These are phyloP conservation scores for Apoderus coryli DNA, from an alignment of 2,888 invertebrate genomes.

Conservation along the genomic window DNA sequence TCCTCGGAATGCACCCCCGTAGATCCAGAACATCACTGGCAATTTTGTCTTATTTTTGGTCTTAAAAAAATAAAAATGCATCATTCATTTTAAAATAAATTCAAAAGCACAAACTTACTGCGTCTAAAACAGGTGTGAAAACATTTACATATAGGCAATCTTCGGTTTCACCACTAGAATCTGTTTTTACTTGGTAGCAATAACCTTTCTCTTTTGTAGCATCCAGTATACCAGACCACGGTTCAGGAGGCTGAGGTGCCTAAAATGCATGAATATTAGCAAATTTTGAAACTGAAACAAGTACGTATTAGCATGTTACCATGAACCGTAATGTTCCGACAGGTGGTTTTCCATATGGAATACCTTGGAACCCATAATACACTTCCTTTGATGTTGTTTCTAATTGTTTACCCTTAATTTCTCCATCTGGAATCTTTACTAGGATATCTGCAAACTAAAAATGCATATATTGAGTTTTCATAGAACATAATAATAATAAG, in stretches of 20 bases:
- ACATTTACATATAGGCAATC: constrained; percentile 14
- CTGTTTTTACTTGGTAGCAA: constrained; percentile 11
- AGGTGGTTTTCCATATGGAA: constrained; percentile 10
- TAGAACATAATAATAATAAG: too few species aligned
- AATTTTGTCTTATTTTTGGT: constrained; percentile 15
- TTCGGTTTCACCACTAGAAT: constrained; percentile 10
- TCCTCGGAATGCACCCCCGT: constrained; percentile 30
- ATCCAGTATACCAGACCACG: constrained; percentile 9
- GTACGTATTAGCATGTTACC: too few species aligned
- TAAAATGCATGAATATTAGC: too few species aligned
- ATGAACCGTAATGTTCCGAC: constrained; percentile 8
- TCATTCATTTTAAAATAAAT: too few species aligned
- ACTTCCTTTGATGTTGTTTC: too few species aligned
- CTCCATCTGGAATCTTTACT: too few species aligned
- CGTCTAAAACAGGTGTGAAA: constrained; percentile 8
- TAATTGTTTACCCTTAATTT: too few species aligned
- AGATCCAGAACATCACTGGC: constrained; percentile 30
- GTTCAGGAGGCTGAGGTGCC: constrained; percentile 6
- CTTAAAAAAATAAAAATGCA: too few species aligned
- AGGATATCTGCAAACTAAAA: too few species aligned
- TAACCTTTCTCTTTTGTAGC: constrained; percentile 10
- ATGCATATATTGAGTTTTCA: too few species aligned
- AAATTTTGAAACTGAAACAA: too few species aligned
- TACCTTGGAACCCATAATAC: constrained; percentile 16
- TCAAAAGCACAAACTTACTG: too few species aligned